Evolutionary conservation across 2,797 vertebrate species (phyloP).

Genomic region (Adelosebastes latens): DNA sequence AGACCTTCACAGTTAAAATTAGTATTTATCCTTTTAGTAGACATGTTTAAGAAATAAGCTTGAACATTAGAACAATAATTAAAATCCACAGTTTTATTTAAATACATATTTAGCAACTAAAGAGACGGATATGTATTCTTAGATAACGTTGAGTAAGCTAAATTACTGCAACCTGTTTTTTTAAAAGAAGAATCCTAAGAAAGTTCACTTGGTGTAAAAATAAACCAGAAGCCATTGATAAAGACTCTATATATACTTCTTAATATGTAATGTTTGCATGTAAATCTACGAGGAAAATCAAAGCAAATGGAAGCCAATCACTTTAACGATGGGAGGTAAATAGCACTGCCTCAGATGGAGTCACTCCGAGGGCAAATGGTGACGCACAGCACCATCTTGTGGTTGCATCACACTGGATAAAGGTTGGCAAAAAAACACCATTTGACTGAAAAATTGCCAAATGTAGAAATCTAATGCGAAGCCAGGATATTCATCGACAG

Average conservation of each 20-base stretch:
- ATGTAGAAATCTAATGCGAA: neutral
- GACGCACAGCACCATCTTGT: conserved; percentile 78
- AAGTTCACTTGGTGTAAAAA: neutral
- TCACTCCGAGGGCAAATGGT: neutral
- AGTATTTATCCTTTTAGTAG: neutral
- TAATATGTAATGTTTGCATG: neutral
- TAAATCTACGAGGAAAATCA: neutral
- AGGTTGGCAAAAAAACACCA: neutral
- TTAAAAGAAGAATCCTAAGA: too few relatives aligned
- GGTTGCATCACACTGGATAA: conserved; percentile 29
- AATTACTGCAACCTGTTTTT: neutral
- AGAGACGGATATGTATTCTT: neutral
- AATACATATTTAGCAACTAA: neutral
- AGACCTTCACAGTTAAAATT: neutral
- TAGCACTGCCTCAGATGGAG: neutral
- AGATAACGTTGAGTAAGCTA: rapidly evolving
- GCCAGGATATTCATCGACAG: neutral
- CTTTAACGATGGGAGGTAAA: neutral
- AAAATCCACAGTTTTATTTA: neutral
- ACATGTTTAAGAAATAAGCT: neutral
- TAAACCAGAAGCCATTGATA: neutral
- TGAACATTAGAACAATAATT: neutral
- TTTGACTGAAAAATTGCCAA: neutral
- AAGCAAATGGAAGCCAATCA: neutral
- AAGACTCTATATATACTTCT: rapidly evolving